phyloP scores from a whole-genome alignment of 2,888 invertebrate genomes.

The Margaritifera margaritifera region DNA sequence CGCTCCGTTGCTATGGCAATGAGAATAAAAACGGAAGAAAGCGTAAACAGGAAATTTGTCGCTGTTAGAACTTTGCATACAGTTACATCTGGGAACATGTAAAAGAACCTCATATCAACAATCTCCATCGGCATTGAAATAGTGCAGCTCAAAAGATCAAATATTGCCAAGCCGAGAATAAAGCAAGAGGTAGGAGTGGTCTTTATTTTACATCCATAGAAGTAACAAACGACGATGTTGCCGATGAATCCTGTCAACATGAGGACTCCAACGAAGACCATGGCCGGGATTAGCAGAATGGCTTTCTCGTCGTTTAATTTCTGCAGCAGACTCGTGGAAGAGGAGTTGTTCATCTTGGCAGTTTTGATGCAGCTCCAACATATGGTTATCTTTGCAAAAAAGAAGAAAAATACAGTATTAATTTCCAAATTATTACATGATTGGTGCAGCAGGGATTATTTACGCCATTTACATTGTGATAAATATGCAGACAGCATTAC shows the following conservation, averaged over 20 bases:
- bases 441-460: too few relatives aligned
- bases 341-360: too few relatives aligned
- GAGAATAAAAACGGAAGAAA: constrained; percentile 46
- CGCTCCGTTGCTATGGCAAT: constrained; percentile 52
- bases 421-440: too few relatives aligned
- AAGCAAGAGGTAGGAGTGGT: constrained; percentile 47
- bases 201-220: constrained; percentile 46
- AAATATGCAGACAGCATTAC: too few relatives aligned
- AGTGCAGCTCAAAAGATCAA: constrained; percentile 50
- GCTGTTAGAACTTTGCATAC: constrained; percentile 52
- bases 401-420: too few relatives aligned
- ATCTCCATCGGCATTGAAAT: constrained; percentile 58
- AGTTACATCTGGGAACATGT: constrained; percentile 40
- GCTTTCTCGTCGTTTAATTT: constrained; percentile 43
- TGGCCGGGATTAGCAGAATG: constrained; percentile 45
- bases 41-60: constrained; percentile 39
- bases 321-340: constrained; percentile 2
- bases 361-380: too few relatives aligned
- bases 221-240: constrained; percentile 49
- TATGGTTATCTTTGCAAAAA: too few relatives aligned
- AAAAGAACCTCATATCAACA: constrained; percentile 50
- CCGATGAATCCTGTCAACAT: constrained; percentile 53
- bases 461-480: too few relatives aligned
- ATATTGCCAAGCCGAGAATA: constrained; percentile 48
- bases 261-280: constrained; percentile 44